Percentiles rank a stretch among this genome's conserved stretches.
Conservation (phyloP, 2,113 vertebrate genomes). For the Oryctolagus cuniculus region DNA sequence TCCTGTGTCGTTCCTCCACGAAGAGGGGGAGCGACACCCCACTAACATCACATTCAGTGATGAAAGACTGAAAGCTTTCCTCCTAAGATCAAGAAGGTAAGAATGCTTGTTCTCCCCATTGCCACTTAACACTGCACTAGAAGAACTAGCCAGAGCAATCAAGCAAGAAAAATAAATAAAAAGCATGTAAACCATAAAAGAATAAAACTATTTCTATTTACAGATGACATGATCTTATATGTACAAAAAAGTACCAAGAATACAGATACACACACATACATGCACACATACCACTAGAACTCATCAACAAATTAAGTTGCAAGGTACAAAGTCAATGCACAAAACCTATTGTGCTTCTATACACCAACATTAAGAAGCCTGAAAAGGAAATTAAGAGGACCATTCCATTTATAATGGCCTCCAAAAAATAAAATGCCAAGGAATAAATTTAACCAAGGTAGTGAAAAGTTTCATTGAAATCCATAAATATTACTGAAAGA, state of each 20-base stretch:
- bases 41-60: neutral
- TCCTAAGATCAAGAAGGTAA: neutral
- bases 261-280: neutral
- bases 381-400: neutral
- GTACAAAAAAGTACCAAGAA: neutral
- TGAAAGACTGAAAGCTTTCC: neutral
- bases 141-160: neutral
- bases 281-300: neutral
- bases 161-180: neutral
- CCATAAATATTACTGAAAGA: neutral
- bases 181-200: neutral
- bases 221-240: neutral
- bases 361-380: neutral
- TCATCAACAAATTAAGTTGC: neutral
- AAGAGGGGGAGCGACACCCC: too few species aligned
- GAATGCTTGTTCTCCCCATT: neutral
- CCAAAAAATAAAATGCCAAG: too few species aligned
- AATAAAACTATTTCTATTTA: neutral
- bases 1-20: too few species aligned
- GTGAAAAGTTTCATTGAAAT: neutral
- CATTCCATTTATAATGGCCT: too few species aligned
- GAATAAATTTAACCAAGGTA: neutral
- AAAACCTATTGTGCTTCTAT: neutral
- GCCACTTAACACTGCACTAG: neutral
- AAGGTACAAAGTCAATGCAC: neutral